Base-by-base conservation (phyloP, 2,888 invertebrate species). In the Amphipoea oculea region DNA sequence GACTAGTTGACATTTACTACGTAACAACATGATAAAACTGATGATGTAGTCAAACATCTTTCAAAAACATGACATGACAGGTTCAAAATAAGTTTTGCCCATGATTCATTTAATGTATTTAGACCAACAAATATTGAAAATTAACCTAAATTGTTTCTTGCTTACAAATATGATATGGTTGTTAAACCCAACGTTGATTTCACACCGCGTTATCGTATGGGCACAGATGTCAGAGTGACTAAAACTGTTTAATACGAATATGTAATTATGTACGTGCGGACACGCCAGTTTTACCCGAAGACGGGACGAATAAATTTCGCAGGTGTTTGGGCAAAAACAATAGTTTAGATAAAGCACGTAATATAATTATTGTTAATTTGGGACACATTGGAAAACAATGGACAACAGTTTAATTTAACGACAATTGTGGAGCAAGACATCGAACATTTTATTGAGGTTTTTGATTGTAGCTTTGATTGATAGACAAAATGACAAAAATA, bases 71-170 rank as follows among this genome's bases (percentile, higher is more conserved):
- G n/a, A 67, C 62, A 62, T 60, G n/a, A 42, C 5, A 40, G 36
- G 23, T 29, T 57, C 14, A 45, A 71, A 73, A 76, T 73, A 76
- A 76, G 36, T 67, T 54, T 60, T 68, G 17, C 7, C 54, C 20
- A 79, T 78, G 74, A 60, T 54, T 79, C 65, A 73, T 69, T 78
- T 11, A 36, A 69, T 62, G 48, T 54, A 63, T 67, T 76, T 71
- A 60, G 71, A 71, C n/a, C 67, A 65, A 74, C 70, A 68, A 81
- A 81, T 74, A 48, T 73, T 69, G 42, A 74, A 70, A 83, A 83
- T 86, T 86, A 83, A 83, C 86, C 76, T 63, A 62, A 89, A 85
- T 85, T 74, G 66, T 82, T 87, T 78, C 84, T 83, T 73, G 78
- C 82, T 69, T 73, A 82, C 71, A 88, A 88, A 51, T 82, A 88